Conservation (phyloP, 2,888 invertebrate species). For the Drosophila merina region DNA sequence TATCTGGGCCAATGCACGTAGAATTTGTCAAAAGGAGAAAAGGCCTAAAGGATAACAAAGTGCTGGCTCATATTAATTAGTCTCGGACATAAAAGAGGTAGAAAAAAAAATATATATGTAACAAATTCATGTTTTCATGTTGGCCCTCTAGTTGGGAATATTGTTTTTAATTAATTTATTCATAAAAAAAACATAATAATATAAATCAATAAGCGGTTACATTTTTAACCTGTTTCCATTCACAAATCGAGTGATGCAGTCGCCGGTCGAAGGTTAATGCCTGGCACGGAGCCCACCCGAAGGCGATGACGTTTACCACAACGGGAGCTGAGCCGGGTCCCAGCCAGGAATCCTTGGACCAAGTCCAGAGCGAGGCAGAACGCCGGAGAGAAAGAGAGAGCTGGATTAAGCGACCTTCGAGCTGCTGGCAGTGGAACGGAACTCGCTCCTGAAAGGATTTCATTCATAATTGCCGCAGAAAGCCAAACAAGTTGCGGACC, state of each 20-base stretch:
- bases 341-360: constrained; percentile 64
- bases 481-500: constrained; percentile 38
- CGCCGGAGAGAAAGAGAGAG: constrained; percentile 16
- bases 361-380: constrained; percentile 23
- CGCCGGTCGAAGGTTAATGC: constrained; percentile 68
- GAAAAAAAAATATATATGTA: too few relatives aligned
- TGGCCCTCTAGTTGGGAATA: too few relatives aligned
- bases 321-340: constrained; percentile 23
- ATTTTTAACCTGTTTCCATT: constrained; percentile 49
- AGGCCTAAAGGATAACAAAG: constrained; percentile 9
- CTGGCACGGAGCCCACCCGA: constrained; percentile 59
- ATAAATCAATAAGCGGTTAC: not conserved
- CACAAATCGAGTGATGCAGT: constrained; percentile 53
- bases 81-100: not conserved
- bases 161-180: not conserved
- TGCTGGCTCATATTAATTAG: constrained; percentile 50
- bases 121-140: too few relatives aligned
- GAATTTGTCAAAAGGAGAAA: constrained; percentile 22
- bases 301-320: constrained; percentile 63
- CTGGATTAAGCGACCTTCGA: constrained; percentile 20
- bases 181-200: not conserved
- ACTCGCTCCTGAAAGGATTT: constrained; percentile 51
- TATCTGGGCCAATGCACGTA: constrained; percentile 41
- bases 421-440: constrained; percentile 25
- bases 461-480: constrained; percentile 73